Conservation (phyloP, 1,140 invertebrate genomes). For the Drosophila murphyi region DNA sequence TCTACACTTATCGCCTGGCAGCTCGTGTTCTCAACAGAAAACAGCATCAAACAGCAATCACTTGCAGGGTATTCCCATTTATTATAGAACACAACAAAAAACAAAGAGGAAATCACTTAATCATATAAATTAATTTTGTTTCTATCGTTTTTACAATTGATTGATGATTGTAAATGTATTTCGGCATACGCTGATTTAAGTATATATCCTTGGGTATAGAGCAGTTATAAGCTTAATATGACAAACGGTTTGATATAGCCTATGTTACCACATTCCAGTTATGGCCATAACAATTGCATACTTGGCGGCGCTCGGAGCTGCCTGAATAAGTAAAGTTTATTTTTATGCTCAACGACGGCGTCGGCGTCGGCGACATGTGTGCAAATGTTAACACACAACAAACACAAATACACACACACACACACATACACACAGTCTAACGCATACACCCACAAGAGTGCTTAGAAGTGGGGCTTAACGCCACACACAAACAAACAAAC, state of each 20-base stretch:
- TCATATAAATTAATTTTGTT: constrained; percentile 1
- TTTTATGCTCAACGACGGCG: constrained; percentile 69
- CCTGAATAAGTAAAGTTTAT: constrained; percentile 72
- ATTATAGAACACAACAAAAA: not conserved
- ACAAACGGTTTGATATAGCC: not conserved
- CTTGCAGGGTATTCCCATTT: constrained; percentile 1
- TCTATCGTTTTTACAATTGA: not conserved
- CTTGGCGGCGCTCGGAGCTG: constrained; percentile 61
- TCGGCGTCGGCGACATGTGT: constrained; percentile 58
- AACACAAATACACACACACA: constrained; percentile 22
- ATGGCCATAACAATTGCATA: constrained; percentile 69
- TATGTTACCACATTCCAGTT: constrained; percentile 16
- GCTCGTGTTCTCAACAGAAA: no score
- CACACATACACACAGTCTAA: not conserved
- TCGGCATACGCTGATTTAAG: no score
- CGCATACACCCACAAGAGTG: not conserved
- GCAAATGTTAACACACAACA: constrained; percentile 62
- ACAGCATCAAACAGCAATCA: not conserved
- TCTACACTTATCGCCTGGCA: not conserved
- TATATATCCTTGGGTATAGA: not conserved
- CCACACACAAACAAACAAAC: constrained; percentile 31
- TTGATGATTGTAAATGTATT: constrained; percentile 1
- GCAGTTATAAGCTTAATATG: not conserved
- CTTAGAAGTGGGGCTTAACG: constrained; percentile 4
- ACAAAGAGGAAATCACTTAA: not conserved